Evolutionary conservation across 1,140 invertebrate genomes (phyloP).

Genomic region (Teleopsis dalmanni): DNA sequence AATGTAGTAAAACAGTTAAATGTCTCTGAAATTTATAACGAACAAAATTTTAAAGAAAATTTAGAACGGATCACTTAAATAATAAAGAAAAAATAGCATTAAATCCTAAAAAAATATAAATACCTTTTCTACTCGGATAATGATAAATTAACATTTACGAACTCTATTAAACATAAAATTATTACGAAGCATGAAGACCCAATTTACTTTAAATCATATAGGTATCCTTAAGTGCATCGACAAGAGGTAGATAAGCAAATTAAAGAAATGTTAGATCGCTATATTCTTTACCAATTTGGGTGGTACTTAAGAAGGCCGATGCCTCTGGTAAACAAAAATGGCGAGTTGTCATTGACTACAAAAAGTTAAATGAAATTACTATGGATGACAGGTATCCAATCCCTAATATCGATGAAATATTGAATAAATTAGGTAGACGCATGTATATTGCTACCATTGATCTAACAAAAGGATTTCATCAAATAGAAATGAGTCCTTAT

Average conservation of each 20-base stretch:
- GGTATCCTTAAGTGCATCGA: constrained; percentile 11
- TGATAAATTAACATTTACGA: constrained; percentile 4
- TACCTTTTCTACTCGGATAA: not conserved
- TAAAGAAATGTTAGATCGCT: constrained; percentile 13
- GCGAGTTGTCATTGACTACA: constrained; percentile 42
- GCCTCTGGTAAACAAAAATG: constrained; percentile 22
- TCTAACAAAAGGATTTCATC: constrained; percentile 46
- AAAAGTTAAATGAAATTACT: constrained; percentile 42
- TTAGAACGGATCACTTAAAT: too few species aligned
- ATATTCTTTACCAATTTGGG: constrained; percentile 15
- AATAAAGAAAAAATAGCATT: too few species aligned
- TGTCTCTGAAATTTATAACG: too few species aligned
- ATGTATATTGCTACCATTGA: constrained; percentile 46
- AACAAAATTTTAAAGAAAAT: too few species aligned
- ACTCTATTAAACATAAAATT: constrained; percentile 10
- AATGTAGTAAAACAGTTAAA: too few species aligned
- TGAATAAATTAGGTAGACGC: constrained; percentile 42
- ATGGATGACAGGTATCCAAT: constrained; percentile 49
- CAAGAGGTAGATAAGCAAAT: constrained; percentile 10
- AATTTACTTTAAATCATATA: constrained; percentile 5
- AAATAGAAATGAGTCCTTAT: constrained; percentile 41
- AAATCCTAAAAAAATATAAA: constrained; percentile 3
- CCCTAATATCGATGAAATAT: constrained; percentile 44
- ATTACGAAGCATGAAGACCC: not conserved
- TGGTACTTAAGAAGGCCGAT: constrained; percentile 24